Evolutionary conservation across 2,797 vertebrate species (phyloP).

Genomic region (Lemur catta): DNA sequence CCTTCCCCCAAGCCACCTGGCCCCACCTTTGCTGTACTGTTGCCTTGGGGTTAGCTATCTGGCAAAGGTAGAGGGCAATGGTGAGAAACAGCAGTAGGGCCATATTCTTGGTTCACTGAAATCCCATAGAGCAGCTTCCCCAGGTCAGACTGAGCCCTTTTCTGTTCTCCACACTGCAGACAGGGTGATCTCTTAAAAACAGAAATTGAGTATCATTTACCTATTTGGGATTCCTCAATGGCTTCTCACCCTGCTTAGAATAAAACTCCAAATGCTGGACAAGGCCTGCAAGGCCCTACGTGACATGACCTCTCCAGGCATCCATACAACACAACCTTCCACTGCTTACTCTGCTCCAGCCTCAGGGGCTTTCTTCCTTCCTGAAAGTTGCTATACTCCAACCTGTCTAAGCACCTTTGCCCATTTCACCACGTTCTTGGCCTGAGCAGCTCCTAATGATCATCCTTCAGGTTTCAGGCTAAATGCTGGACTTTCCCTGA

Average conservation of each 20-base stretch:
- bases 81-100: not conserved
- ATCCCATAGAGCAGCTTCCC: not conserved
- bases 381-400: not conserved
- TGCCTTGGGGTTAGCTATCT: not conserved
- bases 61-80: not conserved
- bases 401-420: not conserved
- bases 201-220: not conserved
- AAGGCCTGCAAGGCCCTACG: not conserved
- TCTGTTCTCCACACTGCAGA: not conserved
- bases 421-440: not conserved
- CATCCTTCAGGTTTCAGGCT: slow-evolving; percentile 11
- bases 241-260: not conserved
- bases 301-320: not conserved
- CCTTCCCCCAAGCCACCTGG: not conserved
- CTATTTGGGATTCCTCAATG: not conserved
- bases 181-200: not conserved
- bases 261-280: not conserved
- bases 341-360: not conserved
- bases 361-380: not conserved
- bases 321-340: not conserved
- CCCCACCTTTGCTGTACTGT: not conserved
- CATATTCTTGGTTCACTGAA: not conserved
- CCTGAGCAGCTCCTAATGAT: not conserved
- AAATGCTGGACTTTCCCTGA: not conserved
- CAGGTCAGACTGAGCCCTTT: not conserved